Evolutionary conservation across 2,113 vertebrate species (phyloP).

Genomic region (Pavo muticus): DNA sequence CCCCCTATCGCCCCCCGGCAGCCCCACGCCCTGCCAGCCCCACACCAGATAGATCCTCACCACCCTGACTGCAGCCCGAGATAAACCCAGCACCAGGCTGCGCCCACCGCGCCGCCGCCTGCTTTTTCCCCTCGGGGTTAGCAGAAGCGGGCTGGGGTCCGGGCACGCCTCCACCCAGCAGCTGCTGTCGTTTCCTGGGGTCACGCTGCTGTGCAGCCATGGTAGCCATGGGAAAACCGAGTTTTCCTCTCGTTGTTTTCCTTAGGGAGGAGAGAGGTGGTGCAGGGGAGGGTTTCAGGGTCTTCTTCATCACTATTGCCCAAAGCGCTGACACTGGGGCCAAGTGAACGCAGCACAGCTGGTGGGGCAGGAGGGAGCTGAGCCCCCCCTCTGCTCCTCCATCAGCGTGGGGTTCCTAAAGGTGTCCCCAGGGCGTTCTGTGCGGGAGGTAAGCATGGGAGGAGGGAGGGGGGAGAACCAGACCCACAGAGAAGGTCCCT

Average conservation of each 20-base stretch:
- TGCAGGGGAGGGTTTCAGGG: background rate
- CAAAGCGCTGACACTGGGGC: no score
- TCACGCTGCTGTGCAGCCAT: background rate
- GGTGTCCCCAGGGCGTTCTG: background rate
- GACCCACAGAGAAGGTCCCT: background rate
- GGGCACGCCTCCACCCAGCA: background rate
- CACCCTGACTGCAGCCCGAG: background rate
- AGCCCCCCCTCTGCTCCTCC: background rate
- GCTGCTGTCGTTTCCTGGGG: accelerated
- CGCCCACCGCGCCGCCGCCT: background rate
- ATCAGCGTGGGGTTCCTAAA: accelerated
- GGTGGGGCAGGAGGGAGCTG: background rate
- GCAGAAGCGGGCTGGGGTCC: background rate
- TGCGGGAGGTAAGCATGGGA: background rate
- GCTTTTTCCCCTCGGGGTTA: background rate
- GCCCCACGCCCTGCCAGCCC: background rate
- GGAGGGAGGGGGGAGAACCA: background rate
- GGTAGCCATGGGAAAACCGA: accelerated
- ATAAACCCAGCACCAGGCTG: background rate
- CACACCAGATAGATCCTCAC: background rate
- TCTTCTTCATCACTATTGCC: background rate
- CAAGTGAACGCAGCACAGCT: background rate
- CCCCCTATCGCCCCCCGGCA: background rate
- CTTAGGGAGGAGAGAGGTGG: background rate
- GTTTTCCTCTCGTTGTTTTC: background rate